A percentile compares a stretch with the other conserved stretches of the same genome.
phyloP scores from a whole-genome alignment of 1,140 invertebrate genomes.

The Zeugodacus cucurbitae region DNA sequence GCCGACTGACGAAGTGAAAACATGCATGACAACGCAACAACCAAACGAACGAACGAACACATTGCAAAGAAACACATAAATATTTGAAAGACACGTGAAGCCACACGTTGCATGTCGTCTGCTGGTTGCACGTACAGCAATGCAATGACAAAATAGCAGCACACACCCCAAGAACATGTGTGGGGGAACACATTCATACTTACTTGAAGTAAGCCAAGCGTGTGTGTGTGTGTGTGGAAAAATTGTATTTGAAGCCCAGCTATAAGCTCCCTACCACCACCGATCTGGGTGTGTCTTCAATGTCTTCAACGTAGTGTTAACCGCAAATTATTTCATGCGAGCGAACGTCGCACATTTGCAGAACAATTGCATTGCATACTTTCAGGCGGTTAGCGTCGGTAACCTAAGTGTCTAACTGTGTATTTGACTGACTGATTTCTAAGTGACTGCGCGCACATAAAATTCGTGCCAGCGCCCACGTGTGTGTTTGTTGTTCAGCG shows the following conservation, averaged over 20 bases:
- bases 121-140: slow-evolving; percentile 30
- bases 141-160: slow-evolving; percentile 29
- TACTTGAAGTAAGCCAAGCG: background rate
- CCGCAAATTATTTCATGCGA: slow-evolving; percentile 46
- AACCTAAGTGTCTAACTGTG: background rate
- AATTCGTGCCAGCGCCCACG: background rate
- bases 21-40: slow-evolving; percentile 1
- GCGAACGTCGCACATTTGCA: slow-evolving; percentile 23
- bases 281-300: background rate
- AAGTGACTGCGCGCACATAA: slow-evolving; percentile 1
- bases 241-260: background rate
- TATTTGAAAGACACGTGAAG: slow-evolving; percentile 31
- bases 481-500: background rate
- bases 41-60: background rate
- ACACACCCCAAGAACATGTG: background rate
- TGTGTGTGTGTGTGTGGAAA: background rate
- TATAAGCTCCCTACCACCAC: background rate
- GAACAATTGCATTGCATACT: slow-evolving; percentile 39
- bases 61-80: background rate
- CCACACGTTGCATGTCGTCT: slow-evolving; percentile 16
- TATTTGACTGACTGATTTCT: background rate
- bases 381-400: slow-evolving; percentile 25
- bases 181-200: background rate
- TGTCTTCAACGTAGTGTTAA: slow-evolving; percentile 43
- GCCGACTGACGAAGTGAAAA: slow-evolving; percentile 31